Conservation (phyloP, 64 coral and sea anemone genomes). For the Pocillopora damicornis region DNA sequence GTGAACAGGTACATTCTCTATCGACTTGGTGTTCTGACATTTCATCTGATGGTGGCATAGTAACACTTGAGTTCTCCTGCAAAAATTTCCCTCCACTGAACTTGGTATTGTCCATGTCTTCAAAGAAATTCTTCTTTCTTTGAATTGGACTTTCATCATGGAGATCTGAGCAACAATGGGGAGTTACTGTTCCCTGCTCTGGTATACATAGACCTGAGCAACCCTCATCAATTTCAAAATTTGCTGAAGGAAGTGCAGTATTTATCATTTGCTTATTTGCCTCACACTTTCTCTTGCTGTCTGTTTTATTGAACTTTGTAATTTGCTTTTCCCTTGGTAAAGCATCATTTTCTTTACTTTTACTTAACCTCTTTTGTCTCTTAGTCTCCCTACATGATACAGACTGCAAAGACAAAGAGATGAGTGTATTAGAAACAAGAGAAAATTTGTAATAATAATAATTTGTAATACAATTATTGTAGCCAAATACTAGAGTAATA, state of each 20-base stretch:
- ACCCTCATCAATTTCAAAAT: background rate
- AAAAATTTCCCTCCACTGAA: background rate
- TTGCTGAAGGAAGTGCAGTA: background rate
- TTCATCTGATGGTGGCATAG: background rate
- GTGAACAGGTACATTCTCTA: background rate
- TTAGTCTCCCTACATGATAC: background rate
- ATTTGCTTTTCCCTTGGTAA: background rate
- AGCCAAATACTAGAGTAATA: too few relatives aligned
- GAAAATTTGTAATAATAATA: background rate
- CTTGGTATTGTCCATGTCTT: background rate
- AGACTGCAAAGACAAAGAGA: background rate
- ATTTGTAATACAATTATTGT: background rate
- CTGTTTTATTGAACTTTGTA: background rate
- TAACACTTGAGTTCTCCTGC: background rate
- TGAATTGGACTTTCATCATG: background rate
- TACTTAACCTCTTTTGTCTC: background rate
- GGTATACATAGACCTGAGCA: background rate
- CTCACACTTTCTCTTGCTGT: background rate
- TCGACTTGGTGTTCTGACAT: background rate
- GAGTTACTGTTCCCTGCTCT: background rate
- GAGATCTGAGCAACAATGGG: background rate
- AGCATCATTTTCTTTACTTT: background rate
- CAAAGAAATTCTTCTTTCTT: background rate
- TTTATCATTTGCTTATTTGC: background rate
- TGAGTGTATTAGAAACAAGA: background rate